Evolutionary conservation across 2,888 invertebrate genomes (phyloP).

Genomic region (Subacronicta megacephala): DNA sequence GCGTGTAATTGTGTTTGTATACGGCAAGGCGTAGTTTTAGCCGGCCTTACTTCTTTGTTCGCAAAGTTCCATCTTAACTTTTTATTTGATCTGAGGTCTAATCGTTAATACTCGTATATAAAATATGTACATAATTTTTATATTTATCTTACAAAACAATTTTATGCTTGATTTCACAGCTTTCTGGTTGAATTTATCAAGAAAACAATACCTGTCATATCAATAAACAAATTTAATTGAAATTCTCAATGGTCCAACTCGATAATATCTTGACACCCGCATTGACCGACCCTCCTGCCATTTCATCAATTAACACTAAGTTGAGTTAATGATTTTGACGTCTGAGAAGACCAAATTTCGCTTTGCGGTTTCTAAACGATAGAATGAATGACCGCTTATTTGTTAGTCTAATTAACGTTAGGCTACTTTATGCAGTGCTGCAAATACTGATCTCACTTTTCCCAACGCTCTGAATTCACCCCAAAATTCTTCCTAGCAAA

Average conservation of each 20-base stretch:
- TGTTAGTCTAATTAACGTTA: background rate
- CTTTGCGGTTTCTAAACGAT: slow-evolving; percentile 11
- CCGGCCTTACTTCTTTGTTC: too few species aligned
- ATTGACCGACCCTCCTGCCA: slow-evolving; percentile 4
- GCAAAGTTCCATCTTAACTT: too few species aligned
- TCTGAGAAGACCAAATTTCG: slow-evolving; percentile 14
- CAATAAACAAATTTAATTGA: slow-evolving; percentile 24
- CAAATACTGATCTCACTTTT: too few species aligned
- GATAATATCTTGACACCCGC: slow-evolving; percentile 20
- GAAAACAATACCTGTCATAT: slow-evolving; percentile 19
- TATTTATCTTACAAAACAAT: background rate
- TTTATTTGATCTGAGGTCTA: too few species aligned
- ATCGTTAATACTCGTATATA: too few species aligned
- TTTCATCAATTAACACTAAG: slow-evolving; percentile 20
- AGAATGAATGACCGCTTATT: slow-evolving; percentile 9
- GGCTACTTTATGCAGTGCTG: too few species aligned
- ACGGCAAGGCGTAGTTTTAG: too few species aligned
- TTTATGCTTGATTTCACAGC: background rate
- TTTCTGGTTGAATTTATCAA: slow-evolving; percentile 13
- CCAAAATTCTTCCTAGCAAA: too few species aligned
- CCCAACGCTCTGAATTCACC: too few species aligned
- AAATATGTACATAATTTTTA: too few species aligned
- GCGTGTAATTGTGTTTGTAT: too few species aligned
- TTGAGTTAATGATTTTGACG: slow-evolving; percentile 27
- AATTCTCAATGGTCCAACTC: slow-evolving; percentile 16